Percentiles rank a stretch among this genome's conserved stretches.
These are phyloP conservation scores for Rhea pennata DNA, from an alignment of 2,113 vertebrate genomes.

Conservation along the genomic window DNA sequence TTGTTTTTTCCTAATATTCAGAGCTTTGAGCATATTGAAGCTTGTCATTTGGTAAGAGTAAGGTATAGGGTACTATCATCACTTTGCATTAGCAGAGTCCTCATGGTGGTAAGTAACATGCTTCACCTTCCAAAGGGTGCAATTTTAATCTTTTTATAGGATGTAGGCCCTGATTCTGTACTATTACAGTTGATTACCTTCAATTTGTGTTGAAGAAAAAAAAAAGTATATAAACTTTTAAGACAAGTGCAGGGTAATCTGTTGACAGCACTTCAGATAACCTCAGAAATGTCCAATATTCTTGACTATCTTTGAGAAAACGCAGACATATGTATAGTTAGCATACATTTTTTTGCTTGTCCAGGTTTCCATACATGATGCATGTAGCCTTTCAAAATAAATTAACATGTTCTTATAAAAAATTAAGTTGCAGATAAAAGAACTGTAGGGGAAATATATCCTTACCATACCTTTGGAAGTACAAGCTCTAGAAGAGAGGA, in stretches of 20 bases:
- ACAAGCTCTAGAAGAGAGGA: background rate
- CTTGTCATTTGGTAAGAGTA: background rate
- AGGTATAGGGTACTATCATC: background rate
- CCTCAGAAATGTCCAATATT: background rate
- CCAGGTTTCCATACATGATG: background rate
- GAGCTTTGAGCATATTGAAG: background rate
- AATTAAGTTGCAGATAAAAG: background rate
- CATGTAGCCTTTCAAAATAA: background rate
- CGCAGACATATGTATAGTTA: background rate
- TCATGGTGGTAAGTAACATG: background rate
- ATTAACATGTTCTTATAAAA: background rate
- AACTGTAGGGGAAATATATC: background rate
- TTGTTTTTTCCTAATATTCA: background rate
- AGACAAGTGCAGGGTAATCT: background rate
- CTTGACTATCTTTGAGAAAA: background rate
- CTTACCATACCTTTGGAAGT: background rate
- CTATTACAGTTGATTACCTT: background rate
- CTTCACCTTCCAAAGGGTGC: background rate
- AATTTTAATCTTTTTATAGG: background rate
- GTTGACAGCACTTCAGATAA: background rate
- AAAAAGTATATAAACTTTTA: background rate
- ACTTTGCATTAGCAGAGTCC: background rate
- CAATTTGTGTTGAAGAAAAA: background rate
- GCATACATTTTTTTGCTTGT: background rate
- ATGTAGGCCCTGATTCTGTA: background rate